A percentile compares a stretch with the other conserved stretches of the same genome.
Conservation (phyloP, 2,888 invertebrate genomes). For the Idaea aversata region DNA sequence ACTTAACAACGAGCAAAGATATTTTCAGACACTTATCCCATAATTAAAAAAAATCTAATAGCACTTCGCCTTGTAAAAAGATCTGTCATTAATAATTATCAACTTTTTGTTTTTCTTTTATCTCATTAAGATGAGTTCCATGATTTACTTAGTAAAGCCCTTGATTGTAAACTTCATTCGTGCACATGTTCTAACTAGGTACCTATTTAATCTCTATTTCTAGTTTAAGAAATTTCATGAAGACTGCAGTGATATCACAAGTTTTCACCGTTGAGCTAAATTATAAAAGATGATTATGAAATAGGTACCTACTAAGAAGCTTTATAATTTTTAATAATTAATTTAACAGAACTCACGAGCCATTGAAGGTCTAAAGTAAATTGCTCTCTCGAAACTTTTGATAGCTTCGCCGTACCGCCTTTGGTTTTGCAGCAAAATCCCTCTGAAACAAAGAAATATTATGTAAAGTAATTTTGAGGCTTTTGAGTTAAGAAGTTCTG, state of each 20-base stretch:
- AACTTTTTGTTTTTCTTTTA: neutral
- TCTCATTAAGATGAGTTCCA: no score
- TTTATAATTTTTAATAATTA: constrained; percentile 40
- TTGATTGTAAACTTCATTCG: no score
- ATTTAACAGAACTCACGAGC: constrained; percentile 87
- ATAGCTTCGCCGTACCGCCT: constrained; percentile 93
- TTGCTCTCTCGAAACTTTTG: constrained; percentile 94
- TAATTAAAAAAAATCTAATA: neutral
- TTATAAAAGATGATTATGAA: constrained; percentile 36
- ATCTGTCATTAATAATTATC: neutral
- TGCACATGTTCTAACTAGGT: no score
- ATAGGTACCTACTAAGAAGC: constrained; percentile 28
- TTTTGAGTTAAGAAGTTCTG: constrained; percentile 24
- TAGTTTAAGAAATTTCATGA: neutral
- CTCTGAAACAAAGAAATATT: constrained; percentile 84
- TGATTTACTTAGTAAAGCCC: no score
- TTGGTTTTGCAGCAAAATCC: constrained; percentile 94
- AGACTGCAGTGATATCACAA: constrained; percentile 22
- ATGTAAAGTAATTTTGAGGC: constrained; percentile 28
- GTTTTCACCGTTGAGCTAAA: neutral
- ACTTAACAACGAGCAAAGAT: constrained; percentile 31
- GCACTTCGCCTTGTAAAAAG: neutral
- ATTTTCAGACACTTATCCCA: constrained; percentile 18
- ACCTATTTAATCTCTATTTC: no score
- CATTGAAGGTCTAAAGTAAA: constrained; percentile 94